Evolutionary conservation across 2,888 invertebrate species (phyloP).

Genomic region (Hirtodrosophila trivittata): DNA sequence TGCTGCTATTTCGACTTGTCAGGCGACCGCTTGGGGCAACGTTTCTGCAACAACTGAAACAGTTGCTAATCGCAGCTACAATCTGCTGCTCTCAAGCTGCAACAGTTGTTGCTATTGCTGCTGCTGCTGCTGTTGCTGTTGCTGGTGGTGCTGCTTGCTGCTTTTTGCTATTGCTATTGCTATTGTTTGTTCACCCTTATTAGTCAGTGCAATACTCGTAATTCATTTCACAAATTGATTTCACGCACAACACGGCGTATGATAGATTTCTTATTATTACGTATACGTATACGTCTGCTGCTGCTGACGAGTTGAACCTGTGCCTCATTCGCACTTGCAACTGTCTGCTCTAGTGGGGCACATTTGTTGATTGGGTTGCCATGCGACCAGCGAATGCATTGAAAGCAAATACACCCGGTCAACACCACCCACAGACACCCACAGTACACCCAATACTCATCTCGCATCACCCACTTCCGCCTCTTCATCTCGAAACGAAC

Average conservation of each 20-base stretch:
- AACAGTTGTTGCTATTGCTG: constrained; percentile 6
- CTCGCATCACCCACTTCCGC: background rate
- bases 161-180: background rate
- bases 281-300: constrained; percentile 25
- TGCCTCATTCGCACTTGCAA: constrained; percentile 3
- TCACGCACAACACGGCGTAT: constrained; percentile 11
- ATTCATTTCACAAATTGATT: constrained; percentile 13
- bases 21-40: constrained; percentile 60
- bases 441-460: background rate
- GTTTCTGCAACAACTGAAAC: constrained; percentile 57
- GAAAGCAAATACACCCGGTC: background rate
- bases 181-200: background rate
- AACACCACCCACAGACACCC: background rate
- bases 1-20: background rate
- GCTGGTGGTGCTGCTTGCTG: background rate
- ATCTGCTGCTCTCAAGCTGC: constrained; percentile 10
- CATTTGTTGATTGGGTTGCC: constrained; percentile 32
- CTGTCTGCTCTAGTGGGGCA: constrained; percentile 5
- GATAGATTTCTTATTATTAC: constrained; percentile 4
- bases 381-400: constrained; percentile 29
- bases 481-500: constrained; percentile 36
- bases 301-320: background rate
- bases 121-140: constrained; percentile 12
- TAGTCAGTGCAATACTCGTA: background rate
- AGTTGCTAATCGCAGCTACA: constrained; percentile 6